Evolutionary conservation across 2,888 invertebrate genomes (phyloP), one percentile per base, ranked within the genome.

Genomic region (Rhaphigaster nebulosa): DNA sequence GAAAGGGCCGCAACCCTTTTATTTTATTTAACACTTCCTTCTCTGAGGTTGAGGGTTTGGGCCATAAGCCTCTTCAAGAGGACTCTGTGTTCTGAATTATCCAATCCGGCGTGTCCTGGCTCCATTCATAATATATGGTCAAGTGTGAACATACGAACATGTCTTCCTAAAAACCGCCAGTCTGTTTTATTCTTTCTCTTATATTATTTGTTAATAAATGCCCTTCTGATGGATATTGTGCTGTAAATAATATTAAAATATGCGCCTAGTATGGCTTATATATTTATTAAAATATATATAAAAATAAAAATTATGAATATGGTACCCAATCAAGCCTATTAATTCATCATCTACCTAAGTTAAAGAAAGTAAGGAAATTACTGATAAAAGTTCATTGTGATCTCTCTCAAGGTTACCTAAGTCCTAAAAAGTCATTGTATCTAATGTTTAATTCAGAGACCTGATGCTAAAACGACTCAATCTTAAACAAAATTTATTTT

Each of bases 11-110:
- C 88, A 88, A 88, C 88, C 88, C 88, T 88, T 88, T 88, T 88
- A 88, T 88, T 88, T 88, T 88, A 88, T 88, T 88, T 88, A 88
- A 41, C 56, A 60, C 38, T 84, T 88, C 88, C 88, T 88, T 65
- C 38, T 8, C 88, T 41, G 56, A 41, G 56, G 56, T 60, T 60
- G 41, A 88, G 60, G 88, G 88, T 54, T 84, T n/a, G 45, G 41
- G 41, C 84, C 45, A 84, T 50, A 76, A 84, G 84, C 84, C 84
- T 84, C 84, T 84, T 84, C 45, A 4, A 41, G 10, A n/a, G 84
- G 84, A 23, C 80, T 80, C 80, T 1, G 6, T 38, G 15, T 26
- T 23, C 41, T 80, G 41, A 41, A 80, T 80, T 80, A 80, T 41
- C 80, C 38, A 80, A 41, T 38, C 80, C 76, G 34, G n/a, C 1